Evolutionary conservation across 2,888 invertebrate genomes (phyloP), one percentile per base, ranked within the genome.

Genomic region (Drosophila robusta): DNA sequence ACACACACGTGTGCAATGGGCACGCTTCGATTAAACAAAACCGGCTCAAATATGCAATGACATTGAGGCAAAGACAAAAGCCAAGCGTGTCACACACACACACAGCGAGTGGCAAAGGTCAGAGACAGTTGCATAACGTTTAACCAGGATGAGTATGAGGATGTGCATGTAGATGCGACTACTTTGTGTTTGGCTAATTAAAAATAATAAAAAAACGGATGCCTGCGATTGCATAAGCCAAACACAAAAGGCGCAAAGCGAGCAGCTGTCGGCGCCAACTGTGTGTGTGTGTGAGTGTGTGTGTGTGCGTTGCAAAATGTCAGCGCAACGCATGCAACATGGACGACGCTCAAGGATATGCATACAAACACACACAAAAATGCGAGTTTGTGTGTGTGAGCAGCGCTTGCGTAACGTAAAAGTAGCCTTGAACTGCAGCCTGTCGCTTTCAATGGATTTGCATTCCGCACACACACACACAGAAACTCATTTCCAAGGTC

Each of bases 401-500:
- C 67, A 61, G 50, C 50, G 77, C 87, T 87, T 87, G 89, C 86
- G 86, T 87, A 87, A 87, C 86, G 86, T 87, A 87, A 87, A 87
- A 87, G 65, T 75, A 87, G 89, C 86, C 89, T 89, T 87, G 86
- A 87, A 87, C 89, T 85, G 88, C 86, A 87, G 85, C 73, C 75
- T 81, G 82, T 72, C 85, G 89, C 85, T 85, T 87, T 89, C 89
- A 87, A 87, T 87, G 86, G 89, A 87, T 87, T 89, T 87, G 85
- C 89, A 89, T 87, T 82, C 83, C 85, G 70, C 66, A 52, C 61
- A 57, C 73, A 50, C 46, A 24, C 41, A 61, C 52, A 44, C 12
- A 47, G 32, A 64, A 42, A 52, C 41, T 22, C 39, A 49, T 18
- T 66, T 60, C 54, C 70, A 68, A 68, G 64, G 68, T 78, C 58